Evolutionary conservation across 2,888 invertebrate species (phyloP), one percentile per base, ranked within the genome.

Genomic region (Lottia scabra): DNA sequence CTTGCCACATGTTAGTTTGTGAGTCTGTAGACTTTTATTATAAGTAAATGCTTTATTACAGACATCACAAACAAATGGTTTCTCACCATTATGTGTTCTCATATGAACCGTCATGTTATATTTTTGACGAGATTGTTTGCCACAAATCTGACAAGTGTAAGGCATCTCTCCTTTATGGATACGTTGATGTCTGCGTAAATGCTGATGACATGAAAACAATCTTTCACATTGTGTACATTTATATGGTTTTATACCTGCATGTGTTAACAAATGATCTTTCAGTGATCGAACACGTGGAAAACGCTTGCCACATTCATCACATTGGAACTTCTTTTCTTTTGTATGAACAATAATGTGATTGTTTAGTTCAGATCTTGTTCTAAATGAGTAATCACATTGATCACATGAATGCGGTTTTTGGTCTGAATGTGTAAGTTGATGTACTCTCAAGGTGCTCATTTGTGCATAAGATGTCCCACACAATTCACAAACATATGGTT

Each of bases 91-190:
- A 23, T 56, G 56, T 0, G 56, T 56, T 56, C 56, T 19, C 56
- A 56, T 56, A 15, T 56, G 56, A 56, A 56, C 56, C 12, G 56
- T 56, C 56, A 56, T 56, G 56, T 56, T 56, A 13, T 56, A 56
- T 56, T 56, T 56, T 23, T 56, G 56, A 19, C 56, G 56, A 23
- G 56, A 56, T 23, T 56, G 56, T 56, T 56, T 56, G 6, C 56
- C 56, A 13, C 56, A 56, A 56, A 56, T 56, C 23, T 56, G 19
- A 56, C 56, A 56, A 12, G 56, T 56, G 56, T 56, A 56, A 4
- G 56, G 56, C 56, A 56, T 56, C 56, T 56, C 56, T 12, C 56
- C 56, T 15, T 56, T 56, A 23, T 56, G 56, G 13, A 56, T 56
- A 12, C 56, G 19, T 23, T 56, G 56, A 56, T 56, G 56, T 2